These are phyloP conservation scores for Metalampra italica DNA, from an alignment of 2,888 invertebrate genomes.

Conservation along the genomic window DNA sequence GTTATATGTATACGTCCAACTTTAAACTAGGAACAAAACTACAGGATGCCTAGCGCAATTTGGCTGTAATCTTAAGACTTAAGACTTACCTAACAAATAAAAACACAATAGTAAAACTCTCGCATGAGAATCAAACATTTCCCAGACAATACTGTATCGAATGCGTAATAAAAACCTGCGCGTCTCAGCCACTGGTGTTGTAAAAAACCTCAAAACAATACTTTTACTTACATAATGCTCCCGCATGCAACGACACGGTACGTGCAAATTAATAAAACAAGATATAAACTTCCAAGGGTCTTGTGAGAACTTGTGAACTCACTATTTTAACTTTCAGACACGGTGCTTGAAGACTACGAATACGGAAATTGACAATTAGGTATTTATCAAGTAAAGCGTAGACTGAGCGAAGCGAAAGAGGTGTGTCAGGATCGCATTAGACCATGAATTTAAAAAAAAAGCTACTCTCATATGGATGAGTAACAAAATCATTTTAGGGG, in stretches of 20 bases:
- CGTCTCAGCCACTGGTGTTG: slow-evolving; percentile 46
- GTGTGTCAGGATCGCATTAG: no score
- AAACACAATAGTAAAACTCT: slow-evolving; percentile 33
- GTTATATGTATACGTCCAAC: no score
- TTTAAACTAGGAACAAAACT: no score
- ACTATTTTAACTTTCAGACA: no score
- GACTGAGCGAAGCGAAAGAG: no score
- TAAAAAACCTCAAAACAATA: slow-evolving; percentile 61
- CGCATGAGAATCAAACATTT: slow-evolving; percentile 69
- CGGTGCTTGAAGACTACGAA: no score
- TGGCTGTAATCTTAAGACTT: background rate
- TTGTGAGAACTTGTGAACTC: background rate
- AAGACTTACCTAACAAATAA: slow-evolving; percentile 11
- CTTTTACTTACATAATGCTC: slow-evolving; percentile 57
- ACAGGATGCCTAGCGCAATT: background rate
- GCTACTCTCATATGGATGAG: no score
- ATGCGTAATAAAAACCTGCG: slow-evolving; percentile 48
- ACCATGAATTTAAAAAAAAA: no score
- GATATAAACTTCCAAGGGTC: background rate
- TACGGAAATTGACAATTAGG: no score
- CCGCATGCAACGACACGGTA: slow-evolving; percentile 41
- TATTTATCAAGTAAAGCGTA: no score
- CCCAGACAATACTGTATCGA: slow-evolving; percentile 59
- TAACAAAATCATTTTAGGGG: no score
- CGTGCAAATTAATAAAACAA: background rate